phyloP scores from a whole-genome alignment of 2,797 vertebrate species.

The Onychomys torridus region DNA sequence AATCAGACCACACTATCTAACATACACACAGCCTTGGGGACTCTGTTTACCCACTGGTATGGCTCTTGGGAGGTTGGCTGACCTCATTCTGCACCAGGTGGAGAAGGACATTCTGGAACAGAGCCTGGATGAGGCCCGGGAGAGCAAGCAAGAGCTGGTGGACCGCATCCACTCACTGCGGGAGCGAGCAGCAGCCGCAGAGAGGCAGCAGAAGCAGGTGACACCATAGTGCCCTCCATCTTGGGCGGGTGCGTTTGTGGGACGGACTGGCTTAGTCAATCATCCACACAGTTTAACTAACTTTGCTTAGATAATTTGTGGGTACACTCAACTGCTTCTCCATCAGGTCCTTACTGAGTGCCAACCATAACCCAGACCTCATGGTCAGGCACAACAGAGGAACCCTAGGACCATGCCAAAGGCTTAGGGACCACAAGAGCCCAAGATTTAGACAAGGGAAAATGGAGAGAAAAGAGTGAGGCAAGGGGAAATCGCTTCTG shows the following conservation, averaged over 20 bases:
- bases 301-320: rapidly evolving
- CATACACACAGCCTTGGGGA: rapidly evolving
- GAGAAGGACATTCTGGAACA: slow-evolving; percentile 92
- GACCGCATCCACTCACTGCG: slow-evolving; percentile 89
- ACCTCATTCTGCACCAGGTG: slow-evolving; percentile 84
- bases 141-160: slow-evolving; percentile 90
- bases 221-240: no score
- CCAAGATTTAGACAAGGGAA: neutral
- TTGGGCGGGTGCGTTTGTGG: rapidly evolving
- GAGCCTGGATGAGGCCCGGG: slow-evolving; percentile 90
- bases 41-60: neutral
- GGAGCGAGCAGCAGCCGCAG: slow-evolving; percentile 88
- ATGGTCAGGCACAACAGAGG: rapidly evolving
- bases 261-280: neutral
- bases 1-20: rapidly evolving
- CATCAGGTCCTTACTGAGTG: rapidly evolving
- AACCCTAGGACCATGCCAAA: no score
- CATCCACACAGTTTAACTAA: rapidly evolving
- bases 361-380: neutral
- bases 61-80: neutral
- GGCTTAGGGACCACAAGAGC: no score
- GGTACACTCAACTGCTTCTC: rapidly evolving
- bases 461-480: no score
- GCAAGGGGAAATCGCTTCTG: rapidly evolving
- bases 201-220: slow-evolving; percentile 89